phyloP scores from a whole-genome alignment of 2,113 vertebrate species.

The Amphiprion ocellaris region DNA sequence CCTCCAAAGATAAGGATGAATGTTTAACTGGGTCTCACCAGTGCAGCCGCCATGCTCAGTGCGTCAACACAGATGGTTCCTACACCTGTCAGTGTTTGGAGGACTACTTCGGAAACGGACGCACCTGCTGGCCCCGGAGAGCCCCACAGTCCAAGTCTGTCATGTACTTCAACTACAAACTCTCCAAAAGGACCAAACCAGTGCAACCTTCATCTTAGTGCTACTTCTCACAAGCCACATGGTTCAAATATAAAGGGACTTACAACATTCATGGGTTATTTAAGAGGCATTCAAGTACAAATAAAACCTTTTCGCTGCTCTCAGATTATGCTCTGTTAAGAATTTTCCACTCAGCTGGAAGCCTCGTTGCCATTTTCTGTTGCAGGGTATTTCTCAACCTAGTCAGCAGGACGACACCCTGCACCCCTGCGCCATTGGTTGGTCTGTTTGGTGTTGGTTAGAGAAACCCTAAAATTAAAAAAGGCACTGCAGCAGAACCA shows the following conservation, averaged over 20 bases:
- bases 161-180: slow-evolving; percentile 80
- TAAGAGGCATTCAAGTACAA: not conserved
- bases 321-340: not conserved
- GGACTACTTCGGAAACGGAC: slow-evolving; percentile 72
- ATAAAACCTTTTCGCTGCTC: not conserved
- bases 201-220: slow-evolving; percentile 22
- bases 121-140: slow-evolving; percentile 77
- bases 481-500: slow-evolving; percentile 14
- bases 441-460: slow-evolving; percentile 41
- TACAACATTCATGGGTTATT: not conserved
- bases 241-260: not conserved
- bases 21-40: slow-evolving; percentile 77
- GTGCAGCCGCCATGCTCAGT: slow-evolving; percentile 77
- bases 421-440: not conserved
- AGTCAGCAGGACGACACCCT: not conserved
- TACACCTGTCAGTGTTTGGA: slow-evolving; percentile 79
- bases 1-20: slow-evolving; percentile 74
- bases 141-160: slow-evolving; percentile 63
- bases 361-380: not conserved
- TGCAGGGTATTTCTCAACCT: slow-evolving; percentile 12
- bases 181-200: slow-evolving; percentile 68
- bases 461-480: slow-evolving; percentile 57
- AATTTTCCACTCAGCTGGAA: slow-evolving; percentile 18
- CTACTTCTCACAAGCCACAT: not conserved
- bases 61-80: slow-evolving; percentile 81